Conservation (phyloP, 2,113 vertebrate species). For the Ascaphus truei region DNA sequence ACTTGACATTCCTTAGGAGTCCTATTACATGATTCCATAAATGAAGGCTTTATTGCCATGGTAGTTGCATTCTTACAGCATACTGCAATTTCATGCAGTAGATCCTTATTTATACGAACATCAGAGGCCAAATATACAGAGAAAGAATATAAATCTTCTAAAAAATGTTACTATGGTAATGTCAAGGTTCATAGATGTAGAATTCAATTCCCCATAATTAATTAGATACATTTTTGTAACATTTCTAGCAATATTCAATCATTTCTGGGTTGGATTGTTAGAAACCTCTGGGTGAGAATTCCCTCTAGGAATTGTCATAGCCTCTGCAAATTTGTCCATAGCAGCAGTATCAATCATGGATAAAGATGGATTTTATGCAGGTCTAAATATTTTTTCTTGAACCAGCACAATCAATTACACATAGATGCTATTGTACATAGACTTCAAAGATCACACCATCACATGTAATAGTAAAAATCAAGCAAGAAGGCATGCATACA, state of each 20-base stretch:
- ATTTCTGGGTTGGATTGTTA: background rate
- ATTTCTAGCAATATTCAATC: background rate
- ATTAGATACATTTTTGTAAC: background rate
- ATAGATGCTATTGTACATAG: constrained; percentile 3
- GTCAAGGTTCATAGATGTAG: background rate
- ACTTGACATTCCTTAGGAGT: too few relatives aligned
- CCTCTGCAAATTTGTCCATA: constrained; percentile 6
- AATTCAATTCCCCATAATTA: background rate
- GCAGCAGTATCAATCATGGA: constrained; percentile 3
- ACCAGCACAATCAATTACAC: constrained; percentile 11
- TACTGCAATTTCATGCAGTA: too few relatives aligned
- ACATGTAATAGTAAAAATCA: background rate
- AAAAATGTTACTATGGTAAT: background rate
- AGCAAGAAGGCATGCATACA: background rate
- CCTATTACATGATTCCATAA: too few relatives aligned
- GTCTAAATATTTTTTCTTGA: background rate
- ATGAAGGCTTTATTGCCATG: too few relatives aligned
- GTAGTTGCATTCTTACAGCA: too few relatives aligned
- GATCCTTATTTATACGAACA: too few relatives aligned
- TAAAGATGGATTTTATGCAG: background rate
- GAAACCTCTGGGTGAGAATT: constrained; percentile 4
- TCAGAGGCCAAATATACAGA: too few relatives aligned
- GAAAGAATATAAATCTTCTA: background rate
- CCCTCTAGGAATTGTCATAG: background rate
- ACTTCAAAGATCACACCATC: background rate